Evolutionary conservation across 2,113 vertebrate genomes (phyloP), one percentile per base, ranked within the genome.

Genomic region (Dromaius novaehollandiae): DNA sequence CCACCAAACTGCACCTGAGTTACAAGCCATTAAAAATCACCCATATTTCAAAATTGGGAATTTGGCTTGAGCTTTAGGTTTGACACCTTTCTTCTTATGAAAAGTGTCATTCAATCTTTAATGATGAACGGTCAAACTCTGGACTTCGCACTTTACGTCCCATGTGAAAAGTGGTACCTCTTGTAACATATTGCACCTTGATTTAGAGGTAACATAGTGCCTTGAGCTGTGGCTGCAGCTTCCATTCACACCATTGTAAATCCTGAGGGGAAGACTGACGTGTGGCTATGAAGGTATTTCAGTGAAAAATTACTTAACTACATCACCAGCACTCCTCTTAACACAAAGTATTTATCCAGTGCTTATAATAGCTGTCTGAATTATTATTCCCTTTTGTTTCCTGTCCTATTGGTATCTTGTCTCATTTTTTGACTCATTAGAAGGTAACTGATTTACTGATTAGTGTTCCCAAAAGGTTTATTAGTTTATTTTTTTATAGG

Each of bases 11-110:
- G 14, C 75, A 92, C 75, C 89, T 95, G 89, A 90, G 79, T 91
- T 83, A 93, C 68, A 89, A 51, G 5, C 64, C 89, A 88, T 95
- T 94, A 95, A 91, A 83, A 64, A 77, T 86, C 68, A 91, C 32
- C 25, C 25, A 71, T 88, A 90, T 91, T 94, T 94, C 78, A 97
- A 60, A 87, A 89, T 89, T 88, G 91, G 63, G 79, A 95, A 90
- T 93, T 96, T 95, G 85, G 87, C 79, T 94, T 80, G 75, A 80
- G 77, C 71, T 71, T 80, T 71, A 77, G 5, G 0, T 81, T 91
- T 94, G 75, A 90, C 87, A 70, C 84, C 60, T 96, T 91, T 86
- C 55, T 82, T 91, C 58, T 83, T 95, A 91, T 94, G 87, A 89
- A 95, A 93, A 86, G 28, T 95, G 81, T 92, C 92, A 63, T 89